These are phyloP conservation scores for Ptychoptera albimana DNA, from an alignment of 2,888 invertebrate genomes.

Conservation along the genomic window DNA sequence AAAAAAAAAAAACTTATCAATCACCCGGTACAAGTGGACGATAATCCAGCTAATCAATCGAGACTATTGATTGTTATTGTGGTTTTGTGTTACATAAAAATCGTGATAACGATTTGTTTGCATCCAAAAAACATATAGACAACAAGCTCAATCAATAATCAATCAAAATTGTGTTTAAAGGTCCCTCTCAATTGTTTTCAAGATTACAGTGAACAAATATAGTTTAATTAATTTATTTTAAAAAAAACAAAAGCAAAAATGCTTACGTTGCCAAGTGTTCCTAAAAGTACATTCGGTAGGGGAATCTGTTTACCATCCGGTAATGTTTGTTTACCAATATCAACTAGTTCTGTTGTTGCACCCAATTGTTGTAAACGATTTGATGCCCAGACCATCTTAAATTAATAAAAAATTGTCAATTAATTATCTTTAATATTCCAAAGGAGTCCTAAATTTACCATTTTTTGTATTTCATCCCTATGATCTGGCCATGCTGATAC, in stretches of 20 bases:
- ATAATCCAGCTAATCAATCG: too few species aligned
- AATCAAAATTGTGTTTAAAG: too few species aligned
- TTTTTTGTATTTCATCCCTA: conserved; percentile 62
- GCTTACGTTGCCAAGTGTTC: conserved; percentile 21
- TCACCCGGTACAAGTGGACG: too few species aligned
- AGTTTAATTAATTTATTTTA: background rate
- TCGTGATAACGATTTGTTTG: too few species aligned
- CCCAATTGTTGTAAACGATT: conserved; percentile 53
- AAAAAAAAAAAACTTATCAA: background rate
- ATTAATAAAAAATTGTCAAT: background rate
- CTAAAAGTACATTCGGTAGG: conserved; percentile 75
- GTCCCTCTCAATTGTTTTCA: too few species aligned
- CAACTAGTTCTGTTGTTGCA: conserved; percentile 50
- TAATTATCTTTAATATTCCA: background rate
- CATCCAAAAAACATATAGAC: too few species aligned
- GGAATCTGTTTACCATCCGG: conserved; percentile 54
- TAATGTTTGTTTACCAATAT: conserved; percentile 60
- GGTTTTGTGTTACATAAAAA: too few species aligned
- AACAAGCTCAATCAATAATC: too few species aligned
- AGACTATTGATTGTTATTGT: too few species aligned
- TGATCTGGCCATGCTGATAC: conserved; percentile 85
- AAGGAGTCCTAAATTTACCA: conserved; percentile 31
- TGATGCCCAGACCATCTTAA: conserved; percentile 55
- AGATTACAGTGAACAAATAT: too few species aligned
- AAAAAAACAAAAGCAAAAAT: background rate